Conservation (phyloP, 2,113 vertebrate genomes). For the Girardinichthys multiradiatus region DNA sequence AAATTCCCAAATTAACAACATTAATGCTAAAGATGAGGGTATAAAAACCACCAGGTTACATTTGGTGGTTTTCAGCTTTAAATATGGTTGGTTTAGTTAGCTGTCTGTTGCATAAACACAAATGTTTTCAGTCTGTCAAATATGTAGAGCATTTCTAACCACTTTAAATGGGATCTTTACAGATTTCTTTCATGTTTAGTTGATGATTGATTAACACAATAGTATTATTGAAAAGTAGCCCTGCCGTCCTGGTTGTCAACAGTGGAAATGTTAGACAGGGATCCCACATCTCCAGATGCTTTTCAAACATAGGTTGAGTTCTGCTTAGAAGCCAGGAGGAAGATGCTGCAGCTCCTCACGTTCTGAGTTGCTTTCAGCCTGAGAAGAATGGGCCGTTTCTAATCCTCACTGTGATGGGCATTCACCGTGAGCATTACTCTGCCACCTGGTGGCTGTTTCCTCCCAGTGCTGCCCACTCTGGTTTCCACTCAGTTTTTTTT, state of each 20-base stretch:
- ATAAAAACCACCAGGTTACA: too few species aligned
- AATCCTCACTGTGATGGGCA: conserved; percentile 6
- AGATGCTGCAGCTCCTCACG: not conserved
- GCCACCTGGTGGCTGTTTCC: conserved; percentile 75
- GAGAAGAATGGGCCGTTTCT: conserved; percentile 16
- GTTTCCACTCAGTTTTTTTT: conserved; percentile 5
- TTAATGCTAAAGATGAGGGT: too few species aligned
- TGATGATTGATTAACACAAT: conserved; percentile 13
- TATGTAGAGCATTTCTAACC: too few species aligned
- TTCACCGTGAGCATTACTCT: conserved; percentile 61
- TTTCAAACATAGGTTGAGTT: not conserved
- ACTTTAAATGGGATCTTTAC: too few species aligned
- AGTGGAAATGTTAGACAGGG: not conserved
- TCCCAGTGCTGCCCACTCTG: conserved; percentile 45
- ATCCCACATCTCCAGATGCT: not conserved
- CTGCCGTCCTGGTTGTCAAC: not conserved
- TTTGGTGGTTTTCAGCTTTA: too few species aligned
- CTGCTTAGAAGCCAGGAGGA: not conserved
- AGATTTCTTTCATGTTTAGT: conserved; percentile 2
- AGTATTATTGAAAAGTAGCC: not conserved
- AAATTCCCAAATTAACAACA: too few species aligned
- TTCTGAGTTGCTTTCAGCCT: conserved; percentile 6
- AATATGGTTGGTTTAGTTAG: too few species aligned
- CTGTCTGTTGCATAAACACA: too few species aligned
- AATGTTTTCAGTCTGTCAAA: too few species aligned